These are phyloP conservation scores for Drosophila koepferae DNA, from an alignment of 2,888 invertebrate species.

Conservation along the genomic window DNA sequence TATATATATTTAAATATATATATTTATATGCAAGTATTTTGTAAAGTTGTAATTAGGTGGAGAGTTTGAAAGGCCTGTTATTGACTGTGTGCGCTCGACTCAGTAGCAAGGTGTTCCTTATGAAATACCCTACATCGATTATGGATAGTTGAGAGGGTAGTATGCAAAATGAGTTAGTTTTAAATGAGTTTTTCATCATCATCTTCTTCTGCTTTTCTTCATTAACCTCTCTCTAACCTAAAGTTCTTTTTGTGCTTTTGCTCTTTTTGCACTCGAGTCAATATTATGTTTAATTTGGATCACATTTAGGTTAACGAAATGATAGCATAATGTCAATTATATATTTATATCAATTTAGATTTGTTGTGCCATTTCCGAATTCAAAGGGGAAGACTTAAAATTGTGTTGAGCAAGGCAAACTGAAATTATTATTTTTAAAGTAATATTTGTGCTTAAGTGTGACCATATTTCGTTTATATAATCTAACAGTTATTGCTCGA, in stretches of 20 bases:
- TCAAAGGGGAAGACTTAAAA: slow-evolving; percentile 42
- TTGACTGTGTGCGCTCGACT: slow-evolving; percentile 1
- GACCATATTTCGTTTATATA: neutral
- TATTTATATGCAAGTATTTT: slow-evolving; percentile 29
- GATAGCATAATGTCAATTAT: slow-evolving; percentile 17
- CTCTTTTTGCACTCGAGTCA: slow-evolving; percentile 12
- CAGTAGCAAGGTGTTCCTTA: slow-evolving; percentile 7
- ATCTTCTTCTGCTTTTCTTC: neutral
- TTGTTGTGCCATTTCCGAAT: slow-evolving; percentile 12
- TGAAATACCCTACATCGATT: slow-evolving; percentile 54
- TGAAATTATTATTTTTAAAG: neutral
- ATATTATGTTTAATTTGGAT: slow-evolving; percentile 43
- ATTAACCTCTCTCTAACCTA: slow-evolving; percentile 50
- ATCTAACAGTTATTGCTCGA: neutral
- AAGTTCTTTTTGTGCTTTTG: slow-evolving; percentile 33
- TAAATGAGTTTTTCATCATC: neutral
- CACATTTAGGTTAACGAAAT: slow-evolving; percentile 66
- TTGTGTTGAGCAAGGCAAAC: slow-evolving; percentile 47
- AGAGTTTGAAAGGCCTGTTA: slow-evolving; percentile 39
- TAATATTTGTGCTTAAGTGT: neutral
- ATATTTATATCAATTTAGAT: neutral
- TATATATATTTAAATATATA: slow-evolving; percentile 3
- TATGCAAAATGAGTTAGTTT: slow-evolving; percentile 27
- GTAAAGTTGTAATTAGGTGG: slow-evolving; percentile 66
- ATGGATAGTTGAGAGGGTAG: slow-evolving; percentile 22